phyloP scores from a whole-genome alignment of 2,888 invertebrate genomes.

The Eurytoma californica region DNA sequence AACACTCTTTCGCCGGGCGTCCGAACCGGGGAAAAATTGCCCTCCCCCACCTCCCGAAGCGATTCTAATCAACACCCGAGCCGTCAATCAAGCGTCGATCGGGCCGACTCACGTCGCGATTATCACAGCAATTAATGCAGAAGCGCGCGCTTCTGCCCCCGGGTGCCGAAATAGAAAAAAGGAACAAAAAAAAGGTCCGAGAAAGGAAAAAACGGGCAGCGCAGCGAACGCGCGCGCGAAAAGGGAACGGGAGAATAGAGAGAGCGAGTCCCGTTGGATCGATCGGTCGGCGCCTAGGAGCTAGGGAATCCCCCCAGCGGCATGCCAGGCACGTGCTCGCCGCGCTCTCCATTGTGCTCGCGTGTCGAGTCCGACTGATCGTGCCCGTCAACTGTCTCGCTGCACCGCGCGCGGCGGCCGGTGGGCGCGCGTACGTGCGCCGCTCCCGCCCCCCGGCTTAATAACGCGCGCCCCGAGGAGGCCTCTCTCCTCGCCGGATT shows the following conservation, averaged over 20 bases:
- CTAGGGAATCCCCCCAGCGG: constrained; percentile 16
- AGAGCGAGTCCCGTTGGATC: constrained; percentile 1
- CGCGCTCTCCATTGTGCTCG: constrained; percentile 23
- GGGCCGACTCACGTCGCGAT: constrained; percentile 8
- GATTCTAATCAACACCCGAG: constrained; percentile 42
- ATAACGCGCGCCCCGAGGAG: constrained; percentile 16
- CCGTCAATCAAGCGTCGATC: constrained; percentile 45
- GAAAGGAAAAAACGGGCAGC: not conserved
- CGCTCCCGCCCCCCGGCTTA: constrained; percentile 16
- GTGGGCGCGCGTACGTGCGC: not conserved
- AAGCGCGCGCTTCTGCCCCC: not conserved
- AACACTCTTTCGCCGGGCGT: not conserved
- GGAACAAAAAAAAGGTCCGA: constrained; percentile 7
- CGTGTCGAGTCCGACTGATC: constrained; percentile 13
- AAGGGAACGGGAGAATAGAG: no score
- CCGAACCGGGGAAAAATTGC: constrained; percentile 18
- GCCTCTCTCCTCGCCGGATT: constrained; percentile 1
- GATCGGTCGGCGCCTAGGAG: not conserved
- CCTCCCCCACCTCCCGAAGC: not conserved
- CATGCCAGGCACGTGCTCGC: constrained; percentile 22
- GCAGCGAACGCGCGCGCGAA: no score
- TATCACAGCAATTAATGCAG: constrained; percentile 47
- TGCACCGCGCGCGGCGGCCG: not conserved
- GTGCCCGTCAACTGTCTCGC: constrained; percentile 17
- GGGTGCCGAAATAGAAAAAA: not conserved